These are phyloP conservation scores for Brachionus angularis DNA, from an alignment of 1,140 invertebrate species.

Conservation along the genomic window DNA sequence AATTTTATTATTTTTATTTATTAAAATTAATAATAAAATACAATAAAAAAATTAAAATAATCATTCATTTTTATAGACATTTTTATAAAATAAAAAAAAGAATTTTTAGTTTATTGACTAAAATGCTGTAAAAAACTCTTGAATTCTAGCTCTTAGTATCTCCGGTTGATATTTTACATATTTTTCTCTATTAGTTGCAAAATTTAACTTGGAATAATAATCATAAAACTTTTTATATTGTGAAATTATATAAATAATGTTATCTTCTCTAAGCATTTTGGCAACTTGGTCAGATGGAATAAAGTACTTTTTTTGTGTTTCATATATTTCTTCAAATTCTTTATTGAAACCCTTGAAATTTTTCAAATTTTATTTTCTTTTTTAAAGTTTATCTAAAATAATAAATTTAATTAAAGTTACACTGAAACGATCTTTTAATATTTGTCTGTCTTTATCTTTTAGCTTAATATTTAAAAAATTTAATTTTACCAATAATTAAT, in stretches of 20 bases:
- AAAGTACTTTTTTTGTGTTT: conserved; percentile 25
- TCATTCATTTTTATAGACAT: conserved; percentile 34
- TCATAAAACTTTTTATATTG: conserved; percentile 37
- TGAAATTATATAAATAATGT: conserved; percentile 6
- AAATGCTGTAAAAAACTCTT: conserved; percentile 39
- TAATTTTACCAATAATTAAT: neutral
- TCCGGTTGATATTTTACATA: conserved; percentile 38
- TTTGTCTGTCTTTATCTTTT: conserved; percentile 36
- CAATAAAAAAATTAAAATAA: no score
- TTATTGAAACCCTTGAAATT: conserved; percentile 41
- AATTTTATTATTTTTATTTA: no score
- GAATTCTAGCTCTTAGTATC: neutral
- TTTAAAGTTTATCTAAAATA: no score
- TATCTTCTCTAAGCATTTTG: conserved; percentile 16
- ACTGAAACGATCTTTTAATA: conserved; percentile 32
- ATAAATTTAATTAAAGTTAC: no score
- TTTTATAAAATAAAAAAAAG: neutral
- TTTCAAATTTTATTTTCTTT: no score
- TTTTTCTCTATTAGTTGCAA: conserved; percentile 42
- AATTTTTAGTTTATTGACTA: neutral
- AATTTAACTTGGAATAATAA: conserved; percentile 1
- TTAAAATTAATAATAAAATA: no score
- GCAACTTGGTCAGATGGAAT: conserved; percentile 31
- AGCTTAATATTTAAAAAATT: no score
- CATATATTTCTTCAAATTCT: conserved; percentile 42